Base-by-base conservation (phyloP, 2,797 vertebrate genomes). In the Huso huso region DNA sequence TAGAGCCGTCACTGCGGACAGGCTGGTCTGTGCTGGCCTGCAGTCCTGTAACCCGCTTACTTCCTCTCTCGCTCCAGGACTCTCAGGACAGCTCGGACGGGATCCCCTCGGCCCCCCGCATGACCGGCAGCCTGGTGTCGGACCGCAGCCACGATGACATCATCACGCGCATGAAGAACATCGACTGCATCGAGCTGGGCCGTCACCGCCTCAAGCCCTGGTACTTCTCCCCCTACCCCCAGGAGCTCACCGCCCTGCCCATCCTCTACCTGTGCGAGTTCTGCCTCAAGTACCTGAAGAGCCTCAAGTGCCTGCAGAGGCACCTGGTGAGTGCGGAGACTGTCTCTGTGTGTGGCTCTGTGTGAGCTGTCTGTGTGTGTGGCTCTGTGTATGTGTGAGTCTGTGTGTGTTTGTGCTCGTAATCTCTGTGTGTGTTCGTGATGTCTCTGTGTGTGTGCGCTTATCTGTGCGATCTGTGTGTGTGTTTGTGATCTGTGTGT, bases 261-360 rank as follows among this genome's bases (percentile, higher is more conserved):
- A 93, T 98, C 69, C 93, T 98, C 80, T 98, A 97, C 86, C 90
- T 98, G 82, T 98, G 95, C 78, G 95, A 98, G 84, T 98, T 98
- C 86, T 98, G 95, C 83, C 94, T 98, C 81, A 98, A 98, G 81
- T 98, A 96, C 66, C 91, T 96, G 68, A 96, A 96, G 75, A 97
- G 95, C 81, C 94, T 98, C 61, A 97, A 96, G 76, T 98, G 95
- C 91, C 90, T 97, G 1, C 95, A 98, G 85, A 87, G 95, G 64
- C 95, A 97, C 83, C 85, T 97, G 93, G 95, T 97, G 85, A 62
- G 89, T 76, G 7, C 5, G 2, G 5, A 7, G 23, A 4, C 23
- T 37, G 23, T 4, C 23, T 37, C 1, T 37, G 23, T 37, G 23
- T 37, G 23, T 37, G 23, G 15, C 15, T 18, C 15, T 18, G 15